These are phyloP conservation scores for Ochotona princeps DNA, from an alignment of 2,113 vertebrate genomes.

Conservation along the genomic window DNA sequence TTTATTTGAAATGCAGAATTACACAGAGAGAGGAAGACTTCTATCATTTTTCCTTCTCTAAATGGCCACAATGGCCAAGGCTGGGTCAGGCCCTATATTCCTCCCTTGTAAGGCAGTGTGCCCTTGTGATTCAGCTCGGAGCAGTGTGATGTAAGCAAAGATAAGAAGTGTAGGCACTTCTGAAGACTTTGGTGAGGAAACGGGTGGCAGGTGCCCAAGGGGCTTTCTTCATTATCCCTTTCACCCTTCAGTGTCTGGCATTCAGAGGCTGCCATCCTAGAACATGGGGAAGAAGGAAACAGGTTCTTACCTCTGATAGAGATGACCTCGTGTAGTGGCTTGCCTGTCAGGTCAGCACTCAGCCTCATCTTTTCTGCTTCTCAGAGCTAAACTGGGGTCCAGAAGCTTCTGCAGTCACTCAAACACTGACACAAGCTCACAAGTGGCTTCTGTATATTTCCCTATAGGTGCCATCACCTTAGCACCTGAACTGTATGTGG, in stretches of 20 bases:
- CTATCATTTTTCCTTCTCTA: not conserved
- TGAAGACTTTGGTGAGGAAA: constrained; percentile 17
- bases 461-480: not conserved
- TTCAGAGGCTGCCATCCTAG: not conserved
- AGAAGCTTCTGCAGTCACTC: not conserved
- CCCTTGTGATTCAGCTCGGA: not conserved
- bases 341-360: not conserved
- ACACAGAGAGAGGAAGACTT: no score
- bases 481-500: not conserved
- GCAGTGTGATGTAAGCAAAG: not conserved
- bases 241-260: not conserved
- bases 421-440: not conserved
- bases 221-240: not conserved
- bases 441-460: not conserved
- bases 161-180: not conserved
- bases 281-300: no score
- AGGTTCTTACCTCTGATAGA: no score
- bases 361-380: not conserved
- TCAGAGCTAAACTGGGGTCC: not conserved
- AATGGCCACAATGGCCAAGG: no score
- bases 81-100: not conserved
- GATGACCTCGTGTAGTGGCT: not conserved
- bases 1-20: no score
- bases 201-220: not conserved
- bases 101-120: not conserved